Base-by-base conservation (phyloP, 1,140 invertebrate genomes). In the Ladona fulva region DNA sequence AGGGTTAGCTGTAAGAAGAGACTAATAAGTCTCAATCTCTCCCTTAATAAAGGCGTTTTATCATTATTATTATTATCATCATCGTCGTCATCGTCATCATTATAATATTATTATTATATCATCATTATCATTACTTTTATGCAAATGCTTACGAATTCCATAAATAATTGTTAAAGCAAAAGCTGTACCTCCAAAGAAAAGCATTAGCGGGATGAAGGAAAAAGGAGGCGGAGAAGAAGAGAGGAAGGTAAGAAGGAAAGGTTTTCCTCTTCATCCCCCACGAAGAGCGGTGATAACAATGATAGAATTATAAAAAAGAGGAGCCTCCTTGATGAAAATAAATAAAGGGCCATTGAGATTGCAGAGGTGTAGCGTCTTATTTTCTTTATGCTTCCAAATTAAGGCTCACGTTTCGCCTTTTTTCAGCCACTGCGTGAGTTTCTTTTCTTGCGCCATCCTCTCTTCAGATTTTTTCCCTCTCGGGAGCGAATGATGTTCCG, bases 351-450 rank as follows among this genome's bases (percentile, higher is more conserved):
- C 12, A 66, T 66, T 66, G 52, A 66, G 52, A 66, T 66, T 66
- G 14, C 52, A 66, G 52, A 66, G 52, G 52, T 66, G 52, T 66
- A 66, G 52, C 52, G 52, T 66, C 52, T 66, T 66, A 66, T 66
- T 66, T 66, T 66, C 52, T 66, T 66, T 66, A 22, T 66, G n/a
- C 52, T 66, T 22, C n/a, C 16, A 66, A 66, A 66, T 66, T 66
- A 66, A 66, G 14, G 52, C 52, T 66, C 52, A 22, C 16, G 12
- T 66, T 66, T 66, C 52, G 3, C 52, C n/a, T 66, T 66, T 52
- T 66, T 66, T 66, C 52, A 66, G 16, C 52, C 44, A 11, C 44
- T 52, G 44, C 44, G 44, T 52, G 52, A 3, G 12, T 66, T 66
- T 37, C 29, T 37, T 37, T 66, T 66, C 52, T 22, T 12, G 16